phyloP scores from a whole-genome alignment of 30 jellyfish, hydroid and myxozoan genomes.

The Nemopilema nomurai region DNA sequence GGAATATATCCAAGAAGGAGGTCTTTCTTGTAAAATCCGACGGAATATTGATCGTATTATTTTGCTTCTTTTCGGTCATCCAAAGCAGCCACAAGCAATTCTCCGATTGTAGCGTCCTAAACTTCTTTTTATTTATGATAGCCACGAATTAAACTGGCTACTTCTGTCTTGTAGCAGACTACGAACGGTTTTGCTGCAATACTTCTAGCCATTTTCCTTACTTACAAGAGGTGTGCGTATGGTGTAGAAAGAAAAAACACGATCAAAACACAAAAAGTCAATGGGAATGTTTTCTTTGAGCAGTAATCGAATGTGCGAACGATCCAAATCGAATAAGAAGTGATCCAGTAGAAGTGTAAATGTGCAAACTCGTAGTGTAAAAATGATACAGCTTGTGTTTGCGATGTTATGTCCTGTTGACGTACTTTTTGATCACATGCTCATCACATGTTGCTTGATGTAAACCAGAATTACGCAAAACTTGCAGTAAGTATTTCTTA shows the following conservation, averaged over 20 bases:
- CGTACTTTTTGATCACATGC: too few species aligned
- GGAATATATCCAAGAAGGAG: slow-evolving; percentile 42
- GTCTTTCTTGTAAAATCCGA: slow-evolving; percentile 45
- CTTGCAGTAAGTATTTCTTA: slow-evolving; percentile 15
- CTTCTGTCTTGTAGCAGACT: slow-evolving; percentile 59
- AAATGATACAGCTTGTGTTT: background rate
- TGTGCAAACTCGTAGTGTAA: slow-evolving; percentile 1
- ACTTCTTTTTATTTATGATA: slow-evolving; percentile 43
- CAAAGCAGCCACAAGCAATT: slow-evolving; percentile 45
- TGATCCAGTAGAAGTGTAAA: too few species aligned
- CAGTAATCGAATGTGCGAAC: slow-evolving; percentile 31
- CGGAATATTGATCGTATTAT: slow-evolving; percentile 52
- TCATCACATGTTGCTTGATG: too few species aligned
- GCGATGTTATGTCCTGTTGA: too few species aligned
- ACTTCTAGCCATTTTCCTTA: slow-evolving; percentile 35
- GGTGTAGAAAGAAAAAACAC: slow-evolving; percentile 25
- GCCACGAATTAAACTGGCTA: slow-evolving; percentile 54
- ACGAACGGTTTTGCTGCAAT: slow-evolving; percentile 21
- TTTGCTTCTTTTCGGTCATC: slow-evolving; percentile 60
- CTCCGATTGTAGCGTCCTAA: slow-evolving; percentile 48
- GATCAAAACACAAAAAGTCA: slow-evolving; percentile 19
- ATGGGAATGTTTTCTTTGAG: slow-evolving; percentile 16
- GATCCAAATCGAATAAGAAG: slow-evolving; percentile 27
- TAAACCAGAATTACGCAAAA: too few species aligned
- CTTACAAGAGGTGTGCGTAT: slow-evolving; percentile 39